Percentiles rank a stretch among this genome's conserved stretches.
Conservation (phyloP, 2,113 vertebrate genomes). For the Muntiacus muntjak region DNA sequence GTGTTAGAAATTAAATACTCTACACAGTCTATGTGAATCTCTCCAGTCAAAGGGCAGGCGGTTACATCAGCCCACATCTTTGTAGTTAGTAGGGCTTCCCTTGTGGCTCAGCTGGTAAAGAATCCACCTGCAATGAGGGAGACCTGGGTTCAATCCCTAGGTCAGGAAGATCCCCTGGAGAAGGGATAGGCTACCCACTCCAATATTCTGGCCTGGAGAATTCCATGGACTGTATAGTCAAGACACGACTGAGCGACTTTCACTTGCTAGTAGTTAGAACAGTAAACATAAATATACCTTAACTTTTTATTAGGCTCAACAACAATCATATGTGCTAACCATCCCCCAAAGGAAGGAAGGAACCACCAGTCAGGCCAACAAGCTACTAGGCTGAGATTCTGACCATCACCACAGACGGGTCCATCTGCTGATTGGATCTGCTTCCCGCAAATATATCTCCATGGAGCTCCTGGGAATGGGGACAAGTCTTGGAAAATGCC, state of each 20-base stretch:
- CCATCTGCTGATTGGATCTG: background rate
- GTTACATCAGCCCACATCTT: background rate
- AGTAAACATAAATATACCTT: background rate
- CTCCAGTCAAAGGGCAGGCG: background rate
- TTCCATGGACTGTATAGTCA: background rate
- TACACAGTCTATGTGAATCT: background rate
- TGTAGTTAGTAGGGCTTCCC: background rate
- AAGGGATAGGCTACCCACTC: background rate
- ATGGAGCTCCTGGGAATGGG: background rate
- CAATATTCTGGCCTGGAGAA: background rate
- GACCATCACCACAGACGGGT: background rate
- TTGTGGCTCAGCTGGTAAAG: background rate
- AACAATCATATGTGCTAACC: background rate
- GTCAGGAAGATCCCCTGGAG: background rate
- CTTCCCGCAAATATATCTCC: slow-evolving; percentile 20
- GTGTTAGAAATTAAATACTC: background rate
- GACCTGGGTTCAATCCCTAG: background rate
- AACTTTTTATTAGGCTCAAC: background rate
- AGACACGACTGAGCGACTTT: background rate
- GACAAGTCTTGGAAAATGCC: background rate
- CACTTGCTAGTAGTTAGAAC: background rate
- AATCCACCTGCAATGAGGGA: background rate
- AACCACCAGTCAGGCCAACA: background rate
- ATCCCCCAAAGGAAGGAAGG: background rate
- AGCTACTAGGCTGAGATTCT: background rate